These are phyloP conservation scores for Corythornis vintsioides DNA, from an alignment of 2,113 vertebrate genomes.

Conservation along the genomic window DNA sequence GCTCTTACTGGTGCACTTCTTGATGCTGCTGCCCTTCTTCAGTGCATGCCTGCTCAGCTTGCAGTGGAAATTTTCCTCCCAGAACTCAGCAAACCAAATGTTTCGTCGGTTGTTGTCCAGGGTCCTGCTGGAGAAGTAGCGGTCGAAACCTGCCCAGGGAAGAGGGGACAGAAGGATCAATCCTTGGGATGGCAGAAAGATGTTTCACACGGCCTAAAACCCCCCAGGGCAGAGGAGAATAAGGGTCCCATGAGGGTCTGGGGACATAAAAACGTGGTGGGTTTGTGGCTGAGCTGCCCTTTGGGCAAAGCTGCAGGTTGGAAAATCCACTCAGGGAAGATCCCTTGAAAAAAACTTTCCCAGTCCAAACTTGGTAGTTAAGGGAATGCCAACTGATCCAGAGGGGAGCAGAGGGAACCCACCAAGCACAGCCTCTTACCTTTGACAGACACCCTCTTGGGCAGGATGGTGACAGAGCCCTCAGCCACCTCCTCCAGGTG, in stretches of 20 bases:
- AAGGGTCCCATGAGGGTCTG: neutral
- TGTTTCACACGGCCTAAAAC: accelerated
- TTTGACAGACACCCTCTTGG: constrained; percentile 90
- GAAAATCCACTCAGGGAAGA: neutral
- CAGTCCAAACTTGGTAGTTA: neutral
- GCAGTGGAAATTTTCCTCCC: constrained; percentile 98
- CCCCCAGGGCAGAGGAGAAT: neutral
- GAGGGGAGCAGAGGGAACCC: neutral
- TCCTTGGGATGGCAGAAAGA: neutral
- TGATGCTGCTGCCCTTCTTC: constrained; percentile 90
- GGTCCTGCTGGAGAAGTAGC: constrained; percentile 93
- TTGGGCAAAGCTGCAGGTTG: neutral
- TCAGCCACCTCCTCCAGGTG: constrained; percentile 93
- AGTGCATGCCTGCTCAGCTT: constrained; percentile 92
- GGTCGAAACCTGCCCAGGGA: constrained; percentile 86
- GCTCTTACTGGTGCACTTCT: constrained; percentile 95
- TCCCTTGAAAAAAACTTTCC: neutral
- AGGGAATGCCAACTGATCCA: neutral
- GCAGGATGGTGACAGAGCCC: constrained; percentile 92
- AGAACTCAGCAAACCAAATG: constrained; percentile 97
- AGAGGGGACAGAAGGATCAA: neutral
- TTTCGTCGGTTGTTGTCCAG: constrained; percentile 96
- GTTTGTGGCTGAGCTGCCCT: neutral
- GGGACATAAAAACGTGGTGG: accelerated
- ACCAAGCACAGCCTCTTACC: constrained; percentile 35